Base-by-base conservation (phyloP, 2,888 invertebrate species). In the Philereme vetulata region DNA sequence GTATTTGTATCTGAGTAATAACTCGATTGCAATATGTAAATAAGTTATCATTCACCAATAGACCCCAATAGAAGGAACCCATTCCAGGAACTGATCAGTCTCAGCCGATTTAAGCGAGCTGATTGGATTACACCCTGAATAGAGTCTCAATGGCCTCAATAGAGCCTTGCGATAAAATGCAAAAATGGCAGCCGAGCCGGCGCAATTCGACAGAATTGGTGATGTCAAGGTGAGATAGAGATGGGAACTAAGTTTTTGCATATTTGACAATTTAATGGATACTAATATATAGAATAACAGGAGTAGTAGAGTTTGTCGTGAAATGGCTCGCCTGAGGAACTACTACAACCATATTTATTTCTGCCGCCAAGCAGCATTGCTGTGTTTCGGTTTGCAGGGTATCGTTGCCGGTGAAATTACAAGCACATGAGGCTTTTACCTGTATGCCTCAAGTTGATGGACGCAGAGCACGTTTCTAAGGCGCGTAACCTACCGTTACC, bases 181-280 rank as follows among this genome's bases (percentile, higher is more conserved):
- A 62, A 62, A 62, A 62, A 57, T 62, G 51, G 45, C 53, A 48
- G 42, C 55, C 58, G 56, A 62, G 55, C 49, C 53, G 51, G 48
- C 43, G 44, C 58, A 35, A 51, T 58, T 58, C 57, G 50, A 44
- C 47, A 38, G 45, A 47, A 11, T 46, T 33, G 48, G 51, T 52
- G 58, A 55, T 55, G 51, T 58, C 44, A 44, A 9, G 40, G 5
- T 40, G n/a, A 4, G 21, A 32, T 51, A 51, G 42, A 4, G 42
- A 33, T 51, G 50, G n/a, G 10, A 42, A 42, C 9, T n/a, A 42
- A 42, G 42, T 21, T 21, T 21, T 21, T 21, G 21, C 21, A 21
- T 21, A 21, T 21, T 21, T 21, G 21, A 21, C 21, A 21, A n/a
- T n/a, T n/a, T n/a, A n/a, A 21, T 21, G 21, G 21, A 21, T 21